phyloP scores from a whole-genome alignment of 2,888 invertebrate species.

The Parelbella ahira region DNA sequence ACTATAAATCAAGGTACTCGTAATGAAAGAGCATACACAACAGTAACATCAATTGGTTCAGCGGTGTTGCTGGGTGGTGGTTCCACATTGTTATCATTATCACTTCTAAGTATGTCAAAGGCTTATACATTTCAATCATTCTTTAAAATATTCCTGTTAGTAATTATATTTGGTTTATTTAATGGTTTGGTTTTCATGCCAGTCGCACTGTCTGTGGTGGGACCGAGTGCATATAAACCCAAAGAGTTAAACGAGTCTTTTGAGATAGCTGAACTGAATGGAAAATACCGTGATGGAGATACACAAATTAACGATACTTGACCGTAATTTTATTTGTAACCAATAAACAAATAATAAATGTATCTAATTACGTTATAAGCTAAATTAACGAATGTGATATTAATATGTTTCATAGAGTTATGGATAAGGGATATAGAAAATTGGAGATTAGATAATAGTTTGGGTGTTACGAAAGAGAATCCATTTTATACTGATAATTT shows the following conservation, averaged over 20 bases:
- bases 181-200: conserved; percentile 88
- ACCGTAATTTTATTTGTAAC: too few relatives aligned
- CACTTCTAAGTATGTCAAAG: conserved; percentile 84
- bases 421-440: too few relatives aligned
- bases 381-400: too few relatives aligned
- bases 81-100: conserved; percentile 87
- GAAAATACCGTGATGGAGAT: conserved; percentile 38
- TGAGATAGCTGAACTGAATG: conserved; percentile 60
- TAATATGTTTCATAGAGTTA: too few relatives aligned
- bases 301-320: conserved; percentile 28
- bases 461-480: too few relatives aligned
- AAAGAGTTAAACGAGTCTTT: conserved; percentile 39
- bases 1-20: conserved; percentile 77
- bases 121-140: conserved; percentile 89
- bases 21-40: conserved; percentile 81
- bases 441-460: too few relatives aligned
- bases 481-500: too few relatives aligned
- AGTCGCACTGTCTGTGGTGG: conserved; percentile 86
- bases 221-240: conserved; percentile 79
- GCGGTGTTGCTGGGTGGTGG: conserved; percentile 89
- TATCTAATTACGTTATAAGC: too few relatives aligned
- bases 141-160: conserved; percentile 87
- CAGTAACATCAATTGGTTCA: conserved; percentile 86
- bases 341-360: too few relatives aligned
- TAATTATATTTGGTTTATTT: conserved; percentile 88